Evolutionary conservation across 2,113 vertebrate genomes (phyloP).

Genomic region (Synodontis membranacea): DNA sequence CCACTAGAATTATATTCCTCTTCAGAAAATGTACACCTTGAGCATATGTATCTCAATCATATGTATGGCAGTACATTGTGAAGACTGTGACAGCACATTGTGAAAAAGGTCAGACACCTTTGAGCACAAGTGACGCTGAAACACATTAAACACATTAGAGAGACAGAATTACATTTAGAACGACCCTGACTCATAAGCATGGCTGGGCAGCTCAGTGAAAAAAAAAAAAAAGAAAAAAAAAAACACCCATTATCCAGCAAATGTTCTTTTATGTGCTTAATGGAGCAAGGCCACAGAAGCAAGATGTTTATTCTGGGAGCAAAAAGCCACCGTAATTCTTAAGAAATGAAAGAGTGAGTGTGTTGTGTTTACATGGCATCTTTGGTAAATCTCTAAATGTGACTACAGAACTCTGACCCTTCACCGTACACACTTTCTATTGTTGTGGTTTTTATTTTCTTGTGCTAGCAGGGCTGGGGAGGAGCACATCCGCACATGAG

Average conservation of each 20-base stretch:
- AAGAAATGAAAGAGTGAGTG: background rate
- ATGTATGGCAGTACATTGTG: constrained; percentile 13
- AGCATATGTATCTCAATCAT: constrained; percentile 22
- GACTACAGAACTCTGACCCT: constrained; percentile 45
- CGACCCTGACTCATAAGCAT: constrained; percentile 10
- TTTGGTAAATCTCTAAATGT: constrained; percentile 34
- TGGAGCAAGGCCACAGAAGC: background rate
- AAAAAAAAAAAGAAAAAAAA: background rate
- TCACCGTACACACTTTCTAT: constrained; percentile 10
- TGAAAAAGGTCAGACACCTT: constrained; percentile 25
- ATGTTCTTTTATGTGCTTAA: constrained; percentile 44
- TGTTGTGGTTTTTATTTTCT: constrained; percentile 27
- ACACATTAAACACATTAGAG: constrained; percentile 19
- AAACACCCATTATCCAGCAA: constrained; percentile 41
- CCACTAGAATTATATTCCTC: background rate
- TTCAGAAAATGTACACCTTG: background rate
- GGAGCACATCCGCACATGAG: constrained; percentile 32
- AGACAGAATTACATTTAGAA: constrained; percentile 24
- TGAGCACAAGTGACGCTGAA: background rate
- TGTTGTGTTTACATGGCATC: constrained; percentile 25
- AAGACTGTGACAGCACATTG: constrained; percentile 7
- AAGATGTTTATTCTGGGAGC: constrained; percentile 29
- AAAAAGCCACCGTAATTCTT: background rate
- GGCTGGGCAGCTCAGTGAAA: constrained; percentile 23
- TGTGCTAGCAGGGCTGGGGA: background rate